These are phyloP conservation scores for Pomacea maculata DNA, from an alignment of 1,140 invertebrate genomes.

Conservation along the genomic window DNA sequence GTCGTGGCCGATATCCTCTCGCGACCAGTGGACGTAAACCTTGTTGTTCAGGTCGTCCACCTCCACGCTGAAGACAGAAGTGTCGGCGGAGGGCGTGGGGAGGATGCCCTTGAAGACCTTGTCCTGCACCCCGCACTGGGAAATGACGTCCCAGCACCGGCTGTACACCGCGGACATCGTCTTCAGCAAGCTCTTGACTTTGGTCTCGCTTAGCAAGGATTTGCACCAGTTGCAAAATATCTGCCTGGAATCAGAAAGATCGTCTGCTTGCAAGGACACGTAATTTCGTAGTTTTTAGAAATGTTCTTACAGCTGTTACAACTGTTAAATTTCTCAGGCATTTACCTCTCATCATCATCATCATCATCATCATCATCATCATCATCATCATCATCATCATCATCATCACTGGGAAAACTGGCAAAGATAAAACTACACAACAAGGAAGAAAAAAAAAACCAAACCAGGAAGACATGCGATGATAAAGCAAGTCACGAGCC, in stretches of 20 bases:
- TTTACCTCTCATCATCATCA: too few species aligned
- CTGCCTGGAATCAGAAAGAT: background rate
- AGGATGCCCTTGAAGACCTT: constrained; percentile 37
- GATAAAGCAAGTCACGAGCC: too few species aligned
- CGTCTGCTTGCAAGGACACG: too few species aligned
- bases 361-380: too few species aligned
- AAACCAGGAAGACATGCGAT: too few species aligned
- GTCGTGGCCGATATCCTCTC: constrained; percentile 23
- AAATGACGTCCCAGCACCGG: constrained; percentile 24
- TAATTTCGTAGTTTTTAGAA: too few species aligned
- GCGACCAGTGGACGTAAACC: constrained; percentile 38
- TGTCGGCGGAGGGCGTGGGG: constrained; percentile 14
- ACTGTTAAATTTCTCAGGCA: too few species aligned
- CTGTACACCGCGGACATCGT: constrained; percentile 25
- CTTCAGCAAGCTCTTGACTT: constrained; percentile 21
- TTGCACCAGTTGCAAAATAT: constrained; percentile 22
- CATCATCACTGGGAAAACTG: too few species aligned
- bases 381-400: too few species aligned
- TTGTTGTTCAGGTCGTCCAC: constrained; percentile 27
- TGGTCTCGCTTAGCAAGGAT: constrained; percentile 22
- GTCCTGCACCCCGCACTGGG: constrained; percentile 33
- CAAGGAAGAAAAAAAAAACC: too few species aligned
- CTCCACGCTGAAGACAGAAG: constrained; percentile 22
- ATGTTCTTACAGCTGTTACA: too few species aligned
- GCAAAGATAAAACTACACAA: too few species aligned